Percentiles rank a stretch among this genome's conserved stretches.
These are phyloP conservation scores for Syrrhaptes paradoxus DNA, from an alignment of 2,113 vertebrate species.

Conservation along the genomic window DNA sequence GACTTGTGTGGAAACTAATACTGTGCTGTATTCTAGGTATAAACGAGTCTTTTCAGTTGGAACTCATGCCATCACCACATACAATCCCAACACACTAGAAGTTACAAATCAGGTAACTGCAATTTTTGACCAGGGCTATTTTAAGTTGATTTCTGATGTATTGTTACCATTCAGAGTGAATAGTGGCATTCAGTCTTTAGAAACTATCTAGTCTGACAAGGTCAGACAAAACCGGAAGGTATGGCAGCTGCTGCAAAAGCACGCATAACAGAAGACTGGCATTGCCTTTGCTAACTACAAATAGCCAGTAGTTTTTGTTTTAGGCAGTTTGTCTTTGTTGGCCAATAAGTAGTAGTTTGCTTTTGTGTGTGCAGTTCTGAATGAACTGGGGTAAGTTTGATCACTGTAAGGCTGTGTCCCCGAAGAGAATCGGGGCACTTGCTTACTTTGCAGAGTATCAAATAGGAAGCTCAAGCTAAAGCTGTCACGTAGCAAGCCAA, in stretches of 20 bases:
- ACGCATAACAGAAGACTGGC: not conserved
- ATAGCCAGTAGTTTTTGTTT: not conserved
- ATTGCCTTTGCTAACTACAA: not conserved
- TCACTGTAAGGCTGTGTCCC: not conserved
- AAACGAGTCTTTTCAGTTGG: constrained; percentile 98
- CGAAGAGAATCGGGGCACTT: not conserved
- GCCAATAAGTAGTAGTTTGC: not conserved
- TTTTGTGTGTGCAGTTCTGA: not conserved
- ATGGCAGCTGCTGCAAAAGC: not conserved
- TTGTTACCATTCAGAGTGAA: not conserved
- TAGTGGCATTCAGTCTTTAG: not conserved
- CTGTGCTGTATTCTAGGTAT: constrained; percentile 79
- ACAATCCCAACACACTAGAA: constrained; percentile 96
- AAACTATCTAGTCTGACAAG: not conserved
- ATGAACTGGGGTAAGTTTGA: not conserved
- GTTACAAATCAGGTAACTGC: constrained; percentile 96
- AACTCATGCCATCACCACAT: constrained; percentile 95
- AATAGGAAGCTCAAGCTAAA: not conserved
- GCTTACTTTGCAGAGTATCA: not conserved
- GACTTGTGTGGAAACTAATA: constrained; percentile 4
- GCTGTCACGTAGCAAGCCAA: accelerated
- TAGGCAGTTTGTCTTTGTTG: not conserved
- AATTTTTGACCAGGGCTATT: not conserved
- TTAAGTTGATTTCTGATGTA: not conserved
- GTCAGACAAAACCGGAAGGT: not conserved